Base-by-base conservation (phyloP, 64 coral and sea anemone genomes). In the Stichodactyla helianthus region DNA sequence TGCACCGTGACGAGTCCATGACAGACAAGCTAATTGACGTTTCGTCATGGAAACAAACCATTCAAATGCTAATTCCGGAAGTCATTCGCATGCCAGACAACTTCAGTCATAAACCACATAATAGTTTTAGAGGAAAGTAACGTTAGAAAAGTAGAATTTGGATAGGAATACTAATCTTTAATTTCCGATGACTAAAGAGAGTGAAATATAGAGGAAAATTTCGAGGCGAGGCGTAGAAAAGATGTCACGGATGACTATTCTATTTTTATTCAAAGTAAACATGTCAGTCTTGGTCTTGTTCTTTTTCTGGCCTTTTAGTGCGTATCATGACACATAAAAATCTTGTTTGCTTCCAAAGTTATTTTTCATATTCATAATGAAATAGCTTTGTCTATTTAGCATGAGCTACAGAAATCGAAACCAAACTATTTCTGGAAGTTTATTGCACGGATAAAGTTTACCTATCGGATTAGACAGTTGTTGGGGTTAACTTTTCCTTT, bases 61-160 rank as follows among this genome's bases (percentile, higher is more conserved):
- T 97, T 97, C 81, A 68, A 67, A 97, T 90, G 91, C 84, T 93
- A 97, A 97, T 90, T 87, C 84, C 87, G 90, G 93, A 95, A 95
- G 90, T 87, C 54, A 58, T 88, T 81, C 78, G 52, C 78, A 81
- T 81, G 52, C 78, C 78, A 14, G 19, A 51, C 18, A 54, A 54
- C 17, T 52, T 79, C 20, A 52, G 78, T 81, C 78, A 74, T 11
- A 35, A 35, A 74, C 68, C 68, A 23, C 68, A 74, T 74, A 31
- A 68, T 7, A 68, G 18, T 22, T 44, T 44, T 44, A 8, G 22
- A 65, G 62, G 62, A 22, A 65, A 65, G 62, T 65, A 74, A 31
- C 68, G 68, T 74, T 74, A 74, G 12, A 23, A 7, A 4, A 27
- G 68, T 74, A 28, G 63, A 13, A 74, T 74, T 74, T 74, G 68